phyloP scores from a whole-genome alignment of 2,888 invertebrate species.

The Andricus curvator region DNA sequence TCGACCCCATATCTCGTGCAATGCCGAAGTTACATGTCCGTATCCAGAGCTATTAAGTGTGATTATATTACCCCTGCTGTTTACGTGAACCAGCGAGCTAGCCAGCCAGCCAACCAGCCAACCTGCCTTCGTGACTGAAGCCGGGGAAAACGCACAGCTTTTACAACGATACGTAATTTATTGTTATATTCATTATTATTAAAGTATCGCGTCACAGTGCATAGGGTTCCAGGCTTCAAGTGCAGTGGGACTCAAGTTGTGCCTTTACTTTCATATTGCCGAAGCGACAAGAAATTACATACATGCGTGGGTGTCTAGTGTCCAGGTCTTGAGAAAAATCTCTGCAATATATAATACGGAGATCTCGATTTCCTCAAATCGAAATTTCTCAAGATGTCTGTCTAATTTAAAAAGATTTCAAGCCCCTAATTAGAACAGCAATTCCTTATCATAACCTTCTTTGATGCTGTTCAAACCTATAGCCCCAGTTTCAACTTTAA shows the following conservation, averaged over 20 bases:
- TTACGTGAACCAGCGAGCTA: slow-evolving; percentile 25
- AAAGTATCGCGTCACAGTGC: slow-evolving; percentile 60
- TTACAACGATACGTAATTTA: slow-evolving; percentile 70
- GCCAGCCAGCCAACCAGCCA: neutral
- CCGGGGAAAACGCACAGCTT: slow-evolving; percentile 57
- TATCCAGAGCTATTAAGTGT: slow-evolving; percentile 73
- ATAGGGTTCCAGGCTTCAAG: slow-evolving; percentile 42
- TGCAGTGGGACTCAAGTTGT: slow-evolving; percentile 23
- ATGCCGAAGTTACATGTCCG: slow-evolving; percentile 69
- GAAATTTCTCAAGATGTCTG: neutral
- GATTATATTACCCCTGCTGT: slow-evolving; percentile 65
- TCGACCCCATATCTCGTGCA: slow-evolving; percentile 67
- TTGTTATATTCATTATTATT: slow-evolving; percentile 68
- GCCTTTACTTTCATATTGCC: slow-evolving; percentile 33
- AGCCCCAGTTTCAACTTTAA: no score
- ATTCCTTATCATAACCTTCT: no score
- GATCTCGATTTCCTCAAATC: neutral
- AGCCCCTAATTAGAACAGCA: no score
- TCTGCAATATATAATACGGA: neutral
- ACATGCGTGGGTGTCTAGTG: neutral
- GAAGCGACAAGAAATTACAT: neutral
- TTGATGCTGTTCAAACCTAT: no score
- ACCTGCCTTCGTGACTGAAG: slow-evolving; percentile 58
- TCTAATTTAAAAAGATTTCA: no score
- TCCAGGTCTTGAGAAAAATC: no score